Evolutionary conservation across 2,888 invertebrate species (phyloP).

Genomic region (Zhengitettix transpicula): DNA sequence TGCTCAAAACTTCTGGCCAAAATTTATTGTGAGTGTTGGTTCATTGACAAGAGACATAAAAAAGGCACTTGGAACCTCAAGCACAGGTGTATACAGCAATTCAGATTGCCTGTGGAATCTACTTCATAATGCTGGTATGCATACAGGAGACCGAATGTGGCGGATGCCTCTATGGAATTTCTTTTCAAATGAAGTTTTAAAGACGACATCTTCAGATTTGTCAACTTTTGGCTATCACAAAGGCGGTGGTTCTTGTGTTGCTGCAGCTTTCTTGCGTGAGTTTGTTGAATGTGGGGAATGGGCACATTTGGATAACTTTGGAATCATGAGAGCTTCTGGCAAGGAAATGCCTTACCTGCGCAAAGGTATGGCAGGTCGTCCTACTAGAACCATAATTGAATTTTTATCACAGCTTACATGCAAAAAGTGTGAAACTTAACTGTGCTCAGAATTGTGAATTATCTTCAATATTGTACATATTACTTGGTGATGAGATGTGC

Average conservation of each 20-base stretch:
- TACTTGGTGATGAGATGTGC: no score
- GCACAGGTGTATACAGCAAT: conserved; percentile 47
- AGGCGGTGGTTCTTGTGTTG: conserved; percentile 50
- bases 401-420: conserved; percentile 42
- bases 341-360: conserved; percentile 42
- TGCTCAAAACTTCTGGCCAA: conserved; percentile 40
- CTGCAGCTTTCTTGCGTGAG: conserved; percentile 57
- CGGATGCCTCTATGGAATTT: conserved; percentile 49
- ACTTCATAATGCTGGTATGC: conserved; percentile 35
- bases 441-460: not conserved
- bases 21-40: conserved; percentile 44
- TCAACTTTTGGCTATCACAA: conserved; percentile 41
- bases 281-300: conserved; percentile 47
- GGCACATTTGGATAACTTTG: conserved; percentile 61
- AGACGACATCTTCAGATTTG: conserved; percentile 36
- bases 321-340: conserved; percentile 47
- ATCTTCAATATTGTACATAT: no score
- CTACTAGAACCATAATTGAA: conserved; percentile 57
- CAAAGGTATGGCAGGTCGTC: conserved; percentile 56
- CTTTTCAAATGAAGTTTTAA: conserved; percentile 34
- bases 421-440: conserved; percentile 20
- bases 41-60: conserved; percentile 46
- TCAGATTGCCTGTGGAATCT: conserved; percentile 33
- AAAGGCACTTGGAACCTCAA: conserved; percentile 39
- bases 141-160: conserved; percentile 54